These are phyloP conservation scores for Heliconius nattereri DNA, from an alignment of 1,140 invertebrate genomes.

Conservation along the genomic window DNA sequence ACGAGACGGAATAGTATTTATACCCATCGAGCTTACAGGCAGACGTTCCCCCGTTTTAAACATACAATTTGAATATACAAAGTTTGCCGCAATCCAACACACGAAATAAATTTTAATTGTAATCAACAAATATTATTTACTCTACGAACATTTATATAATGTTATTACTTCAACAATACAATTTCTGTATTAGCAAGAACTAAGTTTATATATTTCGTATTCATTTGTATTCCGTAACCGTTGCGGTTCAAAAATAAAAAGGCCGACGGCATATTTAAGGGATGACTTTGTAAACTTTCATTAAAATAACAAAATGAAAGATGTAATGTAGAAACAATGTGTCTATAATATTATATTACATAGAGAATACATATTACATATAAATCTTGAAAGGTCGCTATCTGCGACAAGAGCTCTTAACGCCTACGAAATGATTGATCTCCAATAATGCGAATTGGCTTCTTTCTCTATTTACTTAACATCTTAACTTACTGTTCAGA, in stretches of 20 bases:
- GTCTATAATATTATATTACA: neutral
- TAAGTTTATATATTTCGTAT: neutral
- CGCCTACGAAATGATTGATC: constrained; percentile 25
- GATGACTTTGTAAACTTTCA: neutral
- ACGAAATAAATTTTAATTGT: neutral
- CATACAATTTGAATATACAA: too few relatives aligned
- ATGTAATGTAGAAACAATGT: neutral
- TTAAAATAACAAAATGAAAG: neutral
- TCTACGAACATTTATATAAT: neutral
- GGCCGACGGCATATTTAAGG: neutral
- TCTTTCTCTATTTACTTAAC: constrained; percentile 7
- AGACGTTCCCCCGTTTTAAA: too few relatives aligned
- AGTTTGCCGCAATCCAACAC: too few relatives aligned
- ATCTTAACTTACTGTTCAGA: neutral
- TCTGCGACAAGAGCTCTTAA: constrained; percentile 10
- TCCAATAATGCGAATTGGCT: constrained; percentile 11
- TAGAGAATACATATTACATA: neutral
- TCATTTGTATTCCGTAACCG: neutral
- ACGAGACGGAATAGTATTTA: neutral
- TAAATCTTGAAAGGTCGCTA: neutral
- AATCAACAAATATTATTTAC: neutral
- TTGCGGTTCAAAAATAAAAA: neutral
- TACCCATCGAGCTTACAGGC: too few relatives aligned
- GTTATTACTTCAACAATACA: neutral
- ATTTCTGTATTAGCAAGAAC: neutral